Evolutionary conservation across 2,113 vertebrate genomes (phyloP).

Genomic region (Naja naja): DNA sequence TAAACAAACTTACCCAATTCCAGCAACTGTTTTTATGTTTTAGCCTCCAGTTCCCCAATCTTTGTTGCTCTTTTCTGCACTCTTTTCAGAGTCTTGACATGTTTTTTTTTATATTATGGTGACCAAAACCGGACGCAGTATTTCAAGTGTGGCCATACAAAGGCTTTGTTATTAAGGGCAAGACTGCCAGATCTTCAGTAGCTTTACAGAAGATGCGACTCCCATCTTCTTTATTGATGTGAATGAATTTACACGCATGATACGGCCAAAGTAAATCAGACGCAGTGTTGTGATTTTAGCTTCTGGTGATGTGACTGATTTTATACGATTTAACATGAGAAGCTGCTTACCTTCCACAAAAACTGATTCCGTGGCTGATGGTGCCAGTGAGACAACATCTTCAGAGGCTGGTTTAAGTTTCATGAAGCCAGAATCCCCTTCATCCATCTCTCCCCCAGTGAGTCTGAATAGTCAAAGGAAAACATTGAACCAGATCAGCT

Average conservation of each 20-base stretch:
- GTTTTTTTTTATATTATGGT: too few species aligned
- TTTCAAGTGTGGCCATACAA: too few species aligned
- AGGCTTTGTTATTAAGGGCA: too few species aligned
- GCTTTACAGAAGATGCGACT: too few species aligned
- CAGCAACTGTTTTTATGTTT: too few species aligned
- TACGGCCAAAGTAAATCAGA: background rate
- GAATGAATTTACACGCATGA: background rate
- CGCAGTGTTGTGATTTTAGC: background rate
- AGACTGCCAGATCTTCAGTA: too few species aligned
- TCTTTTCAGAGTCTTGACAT: too few species aligned
- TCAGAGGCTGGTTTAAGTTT: constrained; percentile 79
- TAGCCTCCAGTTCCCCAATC: too few species aligned
- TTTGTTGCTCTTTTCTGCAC: too few species aligned
- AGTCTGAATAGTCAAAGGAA: constrained; percentile 68
- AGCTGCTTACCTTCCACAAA: constrained; percentile 84
- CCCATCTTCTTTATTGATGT: too few species aligned
- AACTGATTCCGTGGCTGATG: constrained; percentile 80
- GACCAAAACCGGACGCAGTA: too few species aligned
- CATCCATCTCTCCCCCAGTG: constrained; percentile 90
- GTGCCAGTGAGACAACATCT: constrained; percentile 78
- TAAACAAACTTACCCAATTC: too few species aligned
- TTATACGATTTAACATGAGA: background rate
- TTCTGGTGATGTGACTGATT: background rate
- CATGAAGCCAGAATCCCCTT: constrained; percentile 76
- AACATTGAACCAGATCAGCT: background rate